These are phyloP conservation scores for Chloroceryle amazona DNA, from an alignment of 2,797 vertebrate genomes.

Conservation along the genomic window DNA sequence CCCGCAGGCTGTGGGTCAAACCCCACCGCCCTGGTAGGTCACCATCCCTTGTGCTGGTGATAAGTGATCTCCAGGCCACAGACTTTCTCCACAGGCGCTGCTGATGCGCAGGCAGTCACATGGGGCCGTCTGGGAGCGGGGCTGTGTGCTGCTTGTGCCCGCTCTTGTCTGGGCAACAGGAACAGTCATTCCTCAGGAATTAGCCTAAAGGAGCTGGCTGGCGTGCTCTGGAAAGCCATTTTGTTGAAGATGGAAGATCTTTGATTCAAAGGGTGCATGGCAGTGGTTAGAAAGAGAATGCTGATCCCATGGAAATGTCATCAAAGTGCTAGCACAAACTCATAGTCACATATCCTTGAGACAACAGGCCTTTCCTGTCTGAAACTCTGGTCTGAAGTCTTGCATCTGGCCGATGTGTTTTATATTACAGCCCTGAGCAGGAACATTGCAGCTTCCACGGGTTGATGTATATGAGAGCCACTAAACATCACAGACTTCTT, in stretches of 20 bases:
- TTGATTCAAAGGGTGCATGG: rapidly evolving
- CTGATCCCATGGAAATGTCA: not conserved
- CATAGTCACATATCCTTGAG: not conserved
- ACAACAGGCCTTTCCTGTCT: not conserved
- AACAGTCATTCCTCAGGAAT: not conserved
- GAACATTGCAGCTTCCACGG: not conserved
- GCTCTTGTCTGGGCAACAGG: not conserved
- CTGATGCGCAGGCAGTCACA: rapidly evolving
- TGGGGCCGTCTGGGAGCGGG: not conserved
- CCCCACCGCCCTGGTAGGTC: not conserved
- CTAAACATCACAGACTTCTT: not conserved
- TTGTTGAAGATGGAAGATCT: not conserved
- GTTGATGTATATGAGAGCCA: not conserved
- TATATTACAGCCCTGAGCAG: not conserved
- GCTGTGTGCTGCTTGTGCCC: not conserved
- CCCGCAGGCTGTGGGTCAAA: rapidly evolving
- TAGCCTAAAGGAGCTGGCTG: constrained; percentile 5
- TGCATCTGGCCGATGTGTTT: not conserved
- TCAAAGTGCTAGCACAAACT: not conserved
- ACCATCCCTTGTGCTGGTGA: not conserved
- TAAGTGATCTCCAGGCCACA: rapidly evolving
- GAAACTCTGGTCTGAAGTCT: not conserved
- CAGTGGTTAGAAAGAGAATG: not conserved
- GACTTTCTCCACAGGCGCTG: rapidly evolving
- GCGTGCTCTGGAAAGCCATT: not conserved